Evolutionary conservation across 2,113 vertebrate species (phyloP).

Genomic region (Glaucomys volans): DNA sequence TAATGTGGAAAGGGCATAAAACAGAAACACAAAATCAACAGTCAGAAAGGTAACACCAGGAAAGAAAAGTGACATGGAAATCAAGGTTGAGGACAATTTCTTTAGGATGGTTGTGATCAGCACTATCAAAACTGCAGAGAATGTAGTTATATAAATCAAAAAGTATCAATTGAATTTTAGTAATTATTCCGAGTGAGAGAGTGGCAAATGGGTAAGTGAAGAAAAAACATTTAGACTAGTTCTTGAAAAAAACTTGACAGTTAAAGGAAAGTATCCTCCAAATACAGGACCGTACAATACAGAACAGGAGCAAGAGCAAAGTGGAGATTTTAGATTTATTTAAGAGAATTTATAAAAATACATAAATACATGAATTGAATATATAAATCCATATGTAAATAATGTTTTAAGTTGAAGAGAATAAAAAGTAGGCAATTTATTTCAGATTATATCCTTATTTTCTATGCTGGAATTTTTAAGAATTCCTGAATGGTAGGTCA

Average conservation of each 20-base stretch:
- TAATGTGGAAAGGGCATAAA: not conserved
- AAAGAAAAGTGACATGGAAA: not conserved
- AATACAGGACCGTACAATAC: not conserved
- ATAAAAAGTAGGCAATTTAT: not conserved
- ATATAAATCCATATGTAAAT: not conserved
- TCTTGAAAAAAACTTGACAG: not conserved
- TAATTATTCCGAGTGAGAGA: not conserved
- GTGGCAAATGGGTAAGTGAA: not conserved
- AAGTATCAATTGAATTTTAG: not conserved
- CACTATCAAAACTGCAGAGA: not conserved
- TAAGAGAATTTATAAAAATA: not conserved
- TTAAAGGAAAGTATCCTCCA: not conserved
- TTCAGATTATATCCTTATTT: not conserved
- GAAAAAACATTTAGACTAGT: not conserved
- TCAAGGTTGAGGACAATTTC: not conserved
- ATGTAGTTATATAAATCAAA: not conserved
- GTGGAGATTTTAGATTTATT: not conserved
- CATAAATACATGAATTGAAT: not conserved
- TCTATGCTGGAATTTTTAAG: not conserved
- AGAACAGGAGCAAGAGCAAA: not conserved
- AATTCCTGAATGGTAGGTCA: not conserved
- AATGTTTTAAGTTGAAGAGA: not conserved
- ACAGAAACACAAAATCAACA: not conserved
- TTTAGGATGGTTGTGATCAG: not conserved
- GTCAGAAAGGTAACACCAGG: not conserved